Conservation (phyloP, 2,113 vertebrate genomes). For the Sula dactylatra region DNA sequence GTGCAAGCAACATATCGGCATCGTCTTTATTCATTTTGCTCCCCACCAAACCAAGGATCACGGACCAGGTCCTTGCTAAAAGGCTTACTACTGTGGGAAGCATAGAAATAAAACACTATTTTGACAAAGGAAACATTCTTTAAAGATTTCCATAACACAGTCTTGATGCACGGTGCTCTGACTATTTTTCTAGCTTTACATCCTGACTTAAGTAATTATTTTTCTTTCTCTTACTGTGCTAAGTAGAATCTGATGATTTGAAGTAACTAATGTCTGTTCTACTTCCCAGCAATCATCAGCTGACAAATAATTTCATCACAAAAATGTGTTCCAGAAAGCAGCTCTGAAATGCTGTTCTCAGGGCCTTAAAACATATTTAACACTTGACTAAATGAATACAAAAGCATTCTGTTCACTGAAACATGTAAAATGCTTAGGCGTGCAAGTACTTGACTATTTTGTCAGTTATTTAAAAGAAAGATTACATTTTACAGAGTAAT, state of each 20-base stretch:
- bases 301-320: constrained; percentile 63
- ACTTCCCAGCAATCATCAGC: neutral
- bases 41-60: neutral
- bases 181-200: neutral
- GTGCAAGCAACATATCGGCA: neutral
- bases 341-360: constrained; percentile 40
- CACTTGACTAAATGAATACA: constrained; percentile 62
- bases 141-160: neutral
- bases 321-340: constrained; percentile 43
- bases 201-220: neutral
- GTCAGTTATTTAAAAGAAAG: constrained; percentile 2
- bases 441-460: constrained; percentile 19
- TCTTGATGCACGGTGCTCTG: neutral
- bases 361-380: constrained; percentile 58
- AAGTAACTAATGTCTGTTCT: constrained; percentile 44
- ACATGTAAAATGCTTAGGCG: constrained; percentile 58
- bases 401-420: constrained; percentile 58
- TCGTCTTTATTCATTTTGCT: neutral
- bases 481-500: constrained; percentile 38
- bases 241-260: neutral
- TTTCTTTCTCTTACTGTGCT: neutral
- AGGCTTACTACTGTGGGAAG: neutral
- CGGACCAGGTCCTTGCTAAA: neutral
- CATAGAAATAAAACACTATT: neutral
- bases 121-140: neutral